Base-by-base conservation (phyloP, 2,113 vertebrate genomes). In the Colinus virginianus region DNA sequence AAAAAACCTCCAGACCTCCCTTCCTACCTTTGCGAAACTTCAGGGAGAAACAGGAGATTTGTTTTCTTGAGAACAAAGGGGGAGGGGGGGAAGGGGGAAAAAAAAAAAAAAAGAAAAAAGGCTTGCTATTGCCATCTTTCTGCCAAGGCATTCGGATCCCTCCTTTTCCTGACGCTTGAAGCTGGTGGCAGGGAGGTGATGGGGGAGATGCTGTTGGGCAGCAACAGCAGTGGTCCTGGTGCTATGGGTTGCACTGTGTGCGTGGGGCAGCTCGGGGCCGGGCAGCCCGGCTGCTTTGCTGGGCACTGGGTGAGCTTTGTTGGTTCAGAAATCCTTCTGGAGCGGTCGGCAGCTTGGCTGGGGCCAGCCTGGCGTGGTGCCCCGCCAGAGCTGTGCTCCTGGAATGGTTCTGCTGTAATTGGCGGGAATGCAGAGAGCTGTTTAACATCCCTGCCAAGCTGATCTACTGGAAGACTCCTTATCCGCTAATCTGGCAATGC, bases 111-210 rank as follows among this genome's bases (percentile, higher is more conserved):
- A 19, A 26, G 4, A 32, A 18, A 13, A 10, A 11, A 7, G 22
- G 0, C 13, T 77, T 90, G 46, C 48, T 15, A 18, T 77, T 90
- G 46, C 48, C 17, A 21, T n/a, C 17, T 70, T 78, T 53, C 46
- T 63, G 79, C n/a, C 11, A 7, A 36, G 18, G 9, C 9, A 4
- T 23, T 36, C 26, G 7, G 58, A 32, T 13, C 4, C 8, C 18
- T 77, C 2, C 42, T 5, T 6, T 12, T 36, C 2, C 11, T 13
- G 1, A 2, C 1, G 56, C 72, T 14, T 3, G 0, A 0, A 5
- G 59, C 43, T 38, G 1, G 11, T 3, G 21, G 26, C 23, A 1
- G n/a, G 68, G 28, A 18, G 1, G 1, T 15, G 87, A n/a, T 1
- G 62, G 9, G 32, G 9, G 4, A 16, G 8, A 2, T 3, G 0